A percentile compares a stretch with the other conserved stretches of the same genome.
Evolutionary conservation across 2,888 invertebrate species (phyloP).

Genomic region (Mythimna impura): DNA sequence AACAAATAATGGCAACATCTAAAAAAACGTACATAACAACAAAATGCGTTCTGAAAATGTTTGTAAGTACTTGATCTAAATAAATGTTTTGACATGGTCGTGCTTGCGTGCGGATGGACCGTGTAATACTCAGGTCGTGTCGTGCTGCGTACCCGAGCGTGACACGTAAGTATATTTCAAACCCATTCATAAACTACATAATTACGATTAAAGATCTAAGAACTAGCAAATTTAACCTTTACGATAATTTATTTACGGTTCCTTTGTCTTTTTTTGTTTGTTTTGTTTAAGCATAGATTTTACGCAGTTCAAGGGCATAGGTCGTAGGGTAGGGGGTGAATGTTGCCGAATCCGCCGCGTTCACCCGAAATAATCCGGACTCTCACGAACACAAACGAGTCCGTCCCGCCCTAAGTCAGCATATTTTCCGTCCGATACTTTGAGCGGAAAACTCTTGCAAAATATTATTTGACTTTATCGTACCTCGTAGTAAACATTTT

Average conservation of each 20-base stretch:
- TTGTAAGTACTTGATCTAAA: constrained; percentile 10
- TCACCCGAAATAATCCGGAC: constrained; percentile 43
- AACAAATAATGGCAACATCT: neutral
- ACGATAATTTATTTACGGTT: neutral
- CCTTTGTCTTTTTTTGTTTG: constrained; percentile 34
- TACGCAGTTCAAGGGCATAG: constrained; percentile 49
- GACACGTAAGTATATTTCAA: constrained; percentile 26
- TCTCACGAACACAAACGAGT: constrained; percentile 34
- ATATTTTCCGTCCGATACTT: constrained; percentile 46
- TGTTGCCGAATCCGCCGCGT: constrained; percentile 12
- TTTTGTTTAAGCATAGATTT: constrained; percentile 33
- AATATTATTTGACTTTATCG: constrained; percentile 24
- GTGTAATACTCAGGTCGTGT: constrained; percentile 27
- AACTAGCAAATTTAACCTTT: constrained; percentile 3
- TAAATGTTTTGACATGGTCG: constrained; percentile 29
- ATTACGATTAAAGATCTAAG: constrained; percentile 25
- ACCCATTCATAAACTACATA: constrained; percentile 41
- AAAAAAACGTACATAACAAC: no score
- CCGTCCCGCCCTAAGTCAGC: constrained; percentile 33
- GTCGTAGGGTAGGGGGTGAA: constrained; percentile 15
- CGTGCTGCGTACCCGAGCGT: constrained; percentile 37
- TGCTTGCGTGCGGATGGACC: constrained; percentile 40
- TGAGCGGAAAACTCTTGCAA: constrained; percentile 27
- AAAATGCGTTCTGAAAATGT: constrained; percentile 3
- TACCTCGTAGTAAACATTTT: constrained; percentile 18